These are phyloP conservation scores for Heliangelus exortis DNA, from an alignment of 2,797 vertebrate genomes.

Conservation along the genomic window DNA sequence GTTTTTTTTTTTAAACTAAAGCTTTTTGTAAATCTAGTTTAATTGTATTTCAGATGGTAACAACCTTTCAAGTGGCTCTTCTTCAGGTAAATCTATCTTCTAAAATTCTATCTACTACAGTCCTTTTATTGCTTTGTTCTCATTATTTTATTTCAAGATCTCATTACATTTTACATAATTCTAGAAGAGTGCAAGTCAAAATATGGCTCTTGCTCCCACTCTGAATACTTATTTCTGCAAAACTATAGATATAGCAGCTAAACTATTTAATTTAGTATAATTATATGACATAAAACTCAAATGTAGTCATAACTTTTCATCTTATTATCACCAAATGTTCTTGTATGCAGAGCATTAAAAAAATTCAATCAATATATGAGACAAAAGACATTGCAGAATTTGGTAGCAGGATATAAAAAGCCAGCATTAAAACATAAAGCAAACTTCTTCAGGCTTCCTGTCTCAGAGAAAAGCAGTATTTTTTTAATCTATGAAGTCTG, in stretches of 20 bases:
- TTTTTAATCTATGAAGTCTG: background rate
- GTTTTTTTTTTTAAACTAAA: conserved; percentile 22
- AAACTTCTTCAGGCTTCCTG: background rate
- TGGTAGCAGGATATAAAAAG: background rate
- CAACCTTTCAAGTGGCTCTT: conserved; percentile 73
- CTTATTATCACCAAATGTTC: conserved; percentile 11
- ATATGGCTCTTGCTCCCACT: conserved; percentile 6
- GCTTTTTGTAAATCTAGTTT: conserved; percentile 69
- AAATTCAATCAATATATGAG: background rate
- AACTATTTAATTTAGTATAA: conserved; percentile 40
- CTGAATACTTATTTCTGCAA: conserved; percentile 32
- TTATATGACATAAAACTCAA: conserved; percentile 42
- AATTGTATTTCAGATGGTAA: conserved; percentile 78
- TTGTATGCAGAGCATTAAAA: background rate
- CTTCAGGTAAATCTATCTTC: conserved; percentile 73
- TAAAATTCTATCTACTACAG: conserved; percentile 48
- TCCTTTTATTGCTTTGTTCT: conserved; percentile 52
- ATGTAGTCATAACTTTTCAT: conserved; percentile 7
- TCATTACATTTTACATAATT: conserved; percentile 51
- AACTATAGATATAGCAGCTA: conserved; percentile 18
- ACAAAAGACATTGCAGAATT: background rate
- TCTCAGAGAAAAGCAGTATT: background rate
- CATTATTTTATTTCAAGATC: conserved; percentile 49
- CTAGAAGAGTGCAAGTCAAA: conserved; percentile 23
- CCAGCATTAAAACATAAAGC: background rate